Conservation (phyloP, 30 jellyfish, hydroid and myxozoan genomes). For the Catostylus mosaicus region DNA sequence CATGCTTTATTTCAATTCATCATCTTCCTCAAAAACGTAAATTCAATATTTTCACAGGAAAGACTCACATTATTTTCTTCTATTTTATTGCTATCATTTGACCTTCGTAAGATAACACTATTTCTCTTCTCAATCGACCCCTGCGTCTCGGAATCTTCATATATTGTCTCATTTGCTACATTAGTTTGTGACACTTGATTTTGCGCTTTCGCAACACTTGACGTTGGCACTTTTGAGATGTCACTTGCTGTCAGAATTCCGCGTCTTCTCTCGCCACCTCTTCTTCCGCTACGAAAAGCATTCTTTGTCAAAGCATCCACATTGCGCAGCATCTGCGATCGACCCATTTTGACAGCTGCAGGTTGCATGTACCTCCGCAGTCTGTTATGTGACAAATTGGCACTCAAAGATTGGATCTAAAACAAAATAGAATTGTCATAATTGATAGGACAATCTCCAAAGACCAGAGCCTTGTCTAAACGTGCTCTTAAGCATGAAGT, state of each 20-base stretch:
- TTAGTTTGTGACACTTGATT: not conserved
- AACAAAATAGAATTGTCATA: too few relatives aligned
- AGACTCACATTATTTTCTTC: not conserved
- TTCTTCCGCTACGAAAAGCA: slow-evolving; percentile 32
- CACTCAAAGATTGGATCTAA: slow-evolving; percentile 24
- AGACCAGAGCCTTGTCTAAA: too few relatives aligned
- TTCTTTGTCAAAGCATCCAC: slow-evolving; percentile 25
- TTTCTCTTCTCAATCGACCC: too few relatives aligned
- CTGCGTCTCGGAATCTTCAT: slow-evolving; percentile 9
- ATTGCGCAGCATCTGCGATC: not conserved
- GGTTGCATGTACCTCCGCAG: slow-evolving; percentile 30
- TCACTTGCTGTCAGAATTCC: slow-evolving; percentile 8
- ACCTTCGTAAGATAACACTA: too few relatives aligned
- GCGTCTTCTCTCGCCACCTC: slow-evolving; percentile 40
- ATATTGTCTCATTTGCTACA: not conserved
- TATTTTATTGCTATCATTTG: not conserved
- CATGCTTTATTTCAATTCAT: too few relatives aligned
- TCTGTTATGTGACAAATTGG: not conserved
- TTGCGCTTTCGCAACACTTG: not conserved
- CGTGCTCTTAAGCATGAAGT: too few relatives aligned
- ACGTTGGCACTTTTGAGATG: not conserved
- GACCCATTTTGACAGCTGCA: slow-evolving; percentile 6
- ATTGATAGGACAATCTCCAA: too few relatives aligned
- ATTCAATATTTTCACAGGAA: too few relatives aligned
- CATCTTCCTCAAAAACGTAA: too few relatives aligned